Conservation (phyloP, 1,140 invertebrate species). For the Eumeta japonica region DNA sequence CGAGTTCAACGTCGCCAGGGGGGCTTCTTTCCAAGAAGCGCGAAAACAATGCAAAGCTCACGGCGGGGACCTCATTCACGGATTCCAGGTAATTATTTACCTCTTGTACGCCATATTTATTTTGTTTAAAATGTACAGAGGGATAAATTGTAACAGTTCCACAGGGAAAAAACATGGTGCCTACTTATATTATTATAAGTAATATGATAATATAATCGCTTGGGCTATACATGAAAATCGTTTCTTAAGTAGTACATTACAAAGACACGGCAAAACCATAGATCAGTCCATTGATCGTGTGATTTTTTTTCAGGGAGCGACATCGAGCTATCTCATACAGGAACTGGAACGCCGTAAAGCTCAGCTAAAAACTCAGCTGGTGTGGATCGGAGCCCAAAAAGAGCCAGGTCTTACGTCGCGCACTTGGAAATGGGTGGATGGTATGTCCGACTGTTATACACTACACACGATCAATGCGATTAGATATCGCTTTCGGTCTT, state of each 20-base stretch:
- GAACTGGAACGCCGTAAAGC: conserved; percentile 79
- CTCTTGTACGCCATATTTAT: conserved; percentile 1
- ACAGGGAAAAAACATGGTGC: too few relatives aligned
- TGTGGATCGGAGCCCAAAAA: conserved; percentile 89
- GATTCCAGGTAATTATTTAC: conserved; percentile 62
- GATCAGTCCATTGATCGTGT: too few relatives aligned
- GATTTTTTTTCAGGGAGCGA: conserved; percentile 60
- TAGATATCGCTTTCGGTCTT: conserved; percentile 1
- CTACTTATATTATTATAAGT: not conserved
- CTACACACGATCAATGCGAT: too few relatives aligned
- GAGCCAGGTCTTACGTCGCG: conserved; percentile 78
- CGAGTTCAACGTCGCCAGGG: conserved; percentile 79
- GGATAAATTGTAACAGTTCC: too few relatives aligned
- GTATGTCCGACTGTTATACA: too few relatives aligned
- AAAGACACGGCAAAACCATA: too few relatives aligned
- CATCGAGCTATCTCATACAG: conserved; percentile 71
- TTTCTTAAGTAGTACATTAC: too few relatives aligned
- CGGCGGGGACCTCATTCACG: conserved; percentile 80
- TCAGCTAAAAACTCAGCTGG: conserved; percentile 77
- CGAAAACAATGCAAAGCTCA: conserved; percentile 71
- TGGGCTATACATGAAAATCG: not conserved
- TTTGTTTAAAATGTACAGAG: conserved; percentile 1
- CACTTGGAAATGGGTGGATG: conserved; percentile 89
- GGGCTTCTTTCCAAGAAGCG: conserved; percentile 78
- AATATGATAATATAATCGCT: conserved; percentile 1